Base-by-base conservation (phyloP, 2,113 vertebrate species). In the Callipepla squamata region DNA sequence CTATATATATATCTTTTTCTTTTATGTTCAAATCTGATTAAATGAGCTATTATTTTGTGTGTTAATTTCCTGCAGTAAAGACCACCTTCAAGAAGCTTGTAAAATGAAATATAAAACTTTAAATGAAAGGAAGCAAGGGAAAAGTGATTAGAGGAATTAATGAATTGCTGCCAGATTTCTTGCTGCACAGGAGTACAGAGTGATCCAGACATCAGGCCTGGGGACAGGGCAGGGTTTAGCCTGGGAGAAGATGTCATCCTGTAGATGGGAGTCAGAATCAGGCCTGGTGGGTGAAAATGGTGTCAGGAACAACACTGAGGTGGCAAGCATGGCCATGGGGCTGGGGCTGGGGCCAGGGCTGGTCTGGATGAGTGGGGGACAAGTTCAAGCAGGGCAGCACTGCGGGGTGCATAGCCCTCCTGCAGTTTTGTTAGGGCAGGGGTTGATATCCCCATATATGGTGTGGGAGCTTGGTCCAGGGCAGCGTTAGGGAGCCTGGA, bases 241-340 rank as follows among this genome's bases (percentile, higher is more conserved):
- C 16, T 72, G 32, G 25, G 7, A 14, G n/a, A 23, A 13, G 47
- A 19, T 28, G 5, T 48, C 9, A 14, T 63, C n/a, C 21, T 50
- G 13, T 7, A 1, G 0, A 2, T n/a, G 13, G 10, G 4, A 3
- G 30, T 22, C 26, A 63, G 8, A 20, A 53, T 68, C n/a, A 21
- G 20, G 4, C 7, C 15, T 44, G 15, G 9, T 48, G n/a, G 44
- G 25, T 8, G 36, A 11, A 78, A 84, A 30, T 6, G 34, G 23
- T 2, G 20, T 50, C 42, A 89, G 38, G 18, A 3, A 42, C 0
- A 7, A 11, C 18, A 6, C 3, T 8, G 3, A 10, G 10, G 14
- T 75, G 28, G 18, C 7, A 12, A 9, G 7, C 11, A 89, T 25
- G 12, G 10, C 42, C 8, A 18, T 10, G 9, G 11, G 7, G 13